Evolutionary conservation across 2,888 invertebrate species (phyloP).

Genomic region (Aproaerema taeniolella): DNA sequence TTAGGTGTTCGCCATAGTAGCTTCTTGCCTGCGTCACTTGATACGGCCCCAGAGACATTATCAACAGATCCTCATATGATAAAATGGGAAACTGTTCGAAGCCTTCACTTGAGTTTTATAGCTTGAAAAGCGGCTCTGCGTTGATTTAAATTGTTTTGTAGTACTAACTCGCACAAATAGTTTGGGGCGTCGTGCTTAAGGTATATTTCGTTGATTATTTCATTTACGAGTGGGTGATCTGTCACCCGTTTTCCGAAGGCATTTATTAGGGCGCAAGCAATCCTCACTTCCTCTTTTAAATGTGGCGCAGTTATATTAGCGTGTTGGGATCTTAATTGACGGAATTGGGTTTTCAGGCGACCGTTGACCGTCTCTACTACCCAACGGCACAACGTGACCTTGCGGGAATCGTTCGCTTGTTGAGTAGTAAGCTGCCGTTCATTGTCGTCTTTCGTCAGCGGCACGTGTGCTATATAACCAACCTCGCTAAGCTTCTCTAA

Average conservation of each 20-base stretch:
- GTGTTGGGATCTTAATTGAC: background rate
- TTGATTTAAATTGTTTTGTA: background rate
- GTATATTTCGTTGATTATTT: background rate
- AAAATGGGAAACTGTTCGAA: background rate
- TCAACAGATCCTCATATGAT: background rate
- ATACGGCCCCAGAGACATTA: background rate
- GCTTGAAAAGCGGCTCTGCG: background rate
- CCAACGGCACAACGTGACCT: slow-evolving; percentile 14
- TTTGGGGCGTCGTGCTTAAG: background rate
- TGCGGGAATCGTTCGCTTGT: slow-evolving; percentile 5
- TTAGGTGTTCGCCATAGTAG: background rate
- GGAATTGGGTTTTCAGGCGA: slow-evolving; percentile 8
- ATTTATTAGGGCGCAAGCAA: background rate
- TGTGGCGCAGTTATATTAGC: background rate
- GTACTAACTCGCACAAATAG: background rate
- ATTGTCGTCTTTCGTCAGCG: background rate
- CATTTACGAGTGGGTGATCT: background rate
- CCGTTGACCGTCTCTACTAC: slow-evolving; percentile 12
- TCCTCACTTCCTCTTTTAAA: background rate
- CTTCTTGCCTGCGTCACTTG: background rate
- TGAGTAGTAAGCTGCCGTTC: slow-evolving; percentile 2
- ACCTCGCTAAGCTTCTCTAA: background rate
- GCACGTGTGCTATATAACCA: background rate
- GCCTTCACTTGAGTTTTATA: background rate
- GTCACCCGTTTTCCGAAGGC: background rate